These are phyloP conservation scores for Meloe dianella DNA, from an alignment of 2,888 invertebrate genomes.

Conservation along the genomic window DNA sequence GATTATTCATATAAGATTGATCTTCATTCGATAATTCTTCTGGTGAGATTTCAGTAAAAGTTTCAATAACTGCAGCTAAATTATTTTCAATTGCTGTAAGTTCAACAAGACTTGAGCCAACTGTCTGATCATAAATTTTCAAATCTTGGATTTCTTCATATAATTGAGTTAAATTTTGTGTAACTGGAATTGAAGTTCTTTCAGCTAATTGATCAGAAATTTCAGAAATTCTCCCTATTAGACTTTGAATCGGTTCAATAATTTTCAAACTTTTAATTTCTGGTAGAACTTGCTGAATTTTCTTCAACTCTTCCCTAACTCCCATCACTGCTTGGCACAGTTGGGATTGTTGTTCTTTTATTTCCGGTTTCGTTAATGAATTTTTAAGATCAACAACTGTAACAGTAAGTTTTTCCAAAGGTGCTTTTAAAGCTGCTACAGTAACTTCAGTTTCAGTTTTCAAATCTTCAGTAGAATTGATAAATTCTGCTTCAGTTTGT, in stretches of 20 bases:
- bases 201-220: not conserved
- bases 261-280: conserved; percentile 22
- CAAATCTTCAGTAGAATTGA: not conserved
- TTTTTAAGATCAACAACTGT: conserved; percentile 27
- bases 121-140: not conserved
- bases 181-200: not conserved
- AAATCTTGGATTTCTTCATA: conserved; percentile 1
- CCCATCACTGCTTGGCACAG: conserved; percentile 28
- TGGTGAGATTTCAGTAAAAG: not conserved
- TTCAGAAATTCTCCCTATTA: not conserved
- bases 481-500: not conserved
- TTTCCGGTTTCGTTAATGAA: conserved; percentile 25
- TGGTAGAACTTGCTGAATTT: conserved; percentile 17
- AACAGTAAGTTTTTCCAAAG: conserved; percentile 28
- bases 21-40: conserved; percentile 26
- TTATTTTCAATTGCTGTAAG: conserved; percentile 22
- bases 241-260: conserved; percentile 16
- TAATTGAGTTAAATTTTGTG: not conserved
- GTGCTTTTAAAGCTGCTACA: conserved; percentile 20
- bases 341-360: conserved; percentile 32
- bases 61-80: conserved; percentile 14
- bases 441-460: not conserved
- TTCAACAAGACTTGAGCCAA: conserved; percentile 21
- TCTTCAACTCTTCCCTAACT: conserved; percentile 29
- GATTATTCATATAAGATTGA: conserved; percentile 27